Conservation (phyloP, 2,113 vertebrate species). For the Thinocorus orbignyianus region DNA sequence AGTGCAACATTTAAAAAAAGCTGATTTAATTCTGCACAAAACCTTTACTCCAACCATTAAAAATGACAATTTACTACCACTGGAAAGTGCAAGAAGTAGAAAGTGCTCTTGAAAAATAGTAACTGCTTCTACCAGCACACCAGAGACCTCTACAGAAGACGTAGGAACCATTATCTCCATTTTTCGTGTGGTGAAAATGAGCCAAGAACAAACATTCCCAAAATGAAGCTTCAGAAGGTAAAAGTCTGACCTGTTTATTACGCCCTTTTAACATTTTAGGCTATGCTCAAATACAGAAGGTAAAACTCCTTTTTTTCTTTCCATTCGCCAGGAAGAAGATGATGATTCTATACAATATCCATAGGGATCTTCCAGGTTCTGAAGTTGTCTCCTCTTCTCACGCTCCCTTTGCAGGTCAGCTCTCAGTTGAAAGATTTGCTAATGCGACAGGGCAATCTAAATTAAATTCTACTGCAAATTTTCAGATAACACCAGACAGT, state of each 20-base stretch:
- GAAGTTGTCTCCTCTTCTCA: not conserved
- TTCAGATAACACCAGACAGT: not conserved
- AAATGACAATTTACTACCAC: constrained; percentile 41
- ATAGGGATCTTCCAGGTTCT: not conserved
- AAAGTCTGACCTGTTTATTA: not conserved
- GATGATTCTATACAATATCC: not conserved
- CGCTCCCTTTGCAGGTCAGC: not conserved
- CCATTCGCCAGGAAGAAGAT: not conserved
- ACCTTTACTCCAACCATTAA: constrained; percentile 30
- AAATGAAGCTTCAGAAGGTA: not conserved
- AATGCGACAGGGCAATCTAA: not conserved
- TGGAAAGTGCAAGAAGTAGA: constrained; percentile 1
- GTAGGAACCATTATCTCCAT: constrained; percentile 36
- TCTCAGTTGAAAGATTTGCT: not conserved
- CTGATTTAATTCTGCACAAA: constrained; percentile 44
- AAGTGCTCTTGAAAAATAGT: constrained; percentile 48
- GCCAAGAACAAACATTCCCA: not conserved
- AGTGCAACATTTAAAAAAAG: not conserved
- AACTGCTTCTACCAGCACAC: constrained; percentile 40
- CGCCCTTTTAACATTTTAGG: not conserved
- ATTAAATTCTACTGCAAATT: not conserved
- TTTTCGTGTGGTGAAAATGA: constrained; percentile 9
- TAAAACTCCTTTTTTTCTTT: not conserved
- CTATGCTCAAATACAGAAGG: not conserved
- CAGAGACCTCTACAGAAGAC: constrained; percentile 51